phyloP scores from a whole-genome alignment of 2,113 vertebrate species.

The Cairina moschata region DNA sequence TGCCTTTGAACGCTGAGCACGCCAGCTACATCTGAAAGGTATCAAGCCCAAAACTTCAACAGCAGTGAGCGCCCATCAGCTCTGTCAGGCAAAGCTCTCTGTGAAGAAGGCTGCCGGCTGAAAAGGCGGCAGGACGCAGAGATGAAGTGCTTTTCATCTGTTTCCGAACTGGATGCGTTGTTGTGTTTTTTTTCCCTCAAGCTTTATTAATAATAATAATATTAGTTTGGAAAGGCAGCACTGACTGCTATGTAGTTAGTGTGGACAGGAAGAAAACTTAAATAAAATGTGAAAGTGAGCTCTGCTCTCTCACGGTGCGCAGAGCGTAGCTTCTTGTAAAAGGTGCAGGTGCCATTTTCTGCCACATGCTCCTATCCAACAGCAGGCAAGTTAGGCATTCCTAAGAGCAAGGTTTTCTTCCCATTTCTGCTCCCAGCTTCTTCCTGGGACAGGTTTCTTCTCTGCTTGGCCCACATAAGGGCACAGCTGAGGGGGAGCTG shows the following conservation, averaged over 20 bases:
- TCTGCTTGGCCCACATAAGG: fast-evolving
- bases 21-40: constrained; percentile 9
- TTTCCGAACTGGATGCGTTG: background rate
- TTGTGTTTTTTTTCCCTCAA: background rate
- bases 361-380: background rate
- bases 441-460: fast-evolving
- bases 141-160: constrained; percentile 24
- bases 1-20: background rate
- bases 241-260: background rate
- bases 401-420: background rate
- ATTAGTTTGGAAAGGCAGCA: background rate
- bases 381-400: fast-evolving
- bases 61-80: background rate
- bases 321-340: background rate
- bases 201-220: background rate
- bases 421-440: background rate
- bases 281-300: background rate
- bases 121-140: background rate
- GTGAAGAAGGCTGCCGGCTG: constrained; percentile 11
- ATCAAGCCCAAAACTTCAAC: constrained; percentile 12
- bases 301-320: background rate
- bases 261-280: background rate
- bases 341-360: background rate
- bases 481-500: background rate
- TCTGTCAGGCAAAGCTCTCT: constrained; percentile 21